phyloP scores from a whole-genome alignment of 2,113 vertebrate genomes.

The Callaeas wilsoni region DNA sequence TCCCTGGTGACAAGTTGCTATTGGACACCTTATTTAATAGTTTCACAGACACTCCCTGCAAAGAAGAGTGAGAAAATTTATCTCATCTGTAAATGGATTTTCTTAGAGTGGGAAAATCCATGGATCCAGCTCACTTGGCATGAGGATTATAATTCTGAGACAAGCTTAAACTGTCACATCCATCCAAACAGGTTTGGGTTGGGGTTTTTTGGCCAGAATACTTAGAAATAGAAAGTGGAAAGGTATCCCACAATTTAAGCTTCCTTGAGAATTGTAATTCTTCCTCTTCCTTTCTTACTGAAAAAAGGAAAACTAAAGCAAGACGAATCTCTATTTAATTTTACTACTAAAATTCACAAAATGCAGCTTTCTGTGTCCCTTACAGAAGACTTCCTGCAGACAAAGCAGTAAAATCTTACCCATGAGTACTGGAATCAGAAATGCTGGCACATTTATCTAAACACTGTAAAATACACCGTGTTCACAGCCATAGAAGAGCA shows the following conservation, averaged over 20 bases:
- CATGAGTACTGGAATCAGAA: not conserved
- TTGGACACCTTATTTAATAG: slow-evolving; percentile 13
- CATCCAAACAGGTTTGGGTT: not conserved
- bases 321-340: not conserved
- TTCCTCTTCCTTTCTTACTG: not conserved
- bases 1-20: not conserved
- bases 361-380: not conserved
- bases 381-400: not conserved
- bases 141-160: not conserved
- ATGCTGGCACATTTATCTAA: not conserved
- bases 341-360: not conserved
- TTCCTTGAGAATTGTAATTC: not conserved
- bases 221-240: not conserved
- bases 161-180: not conserved
- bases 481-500: not conserved
- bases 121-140: not conserved
- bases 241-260: not conserved
- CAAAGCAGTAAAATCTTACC: not conserved
- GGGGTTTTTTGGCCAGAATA: not conserved
- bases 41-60: not conserved
- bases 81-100: not conserved
- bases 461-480: not conserved
- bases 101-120: not conserved
- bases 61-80: not conserved
- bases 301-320: not conserved